These are phyloP conservation scores for Elachura formosa DNA, from an alignment of 2,113 vertebrate genomes.

Conservation along the genomic window DNA sequence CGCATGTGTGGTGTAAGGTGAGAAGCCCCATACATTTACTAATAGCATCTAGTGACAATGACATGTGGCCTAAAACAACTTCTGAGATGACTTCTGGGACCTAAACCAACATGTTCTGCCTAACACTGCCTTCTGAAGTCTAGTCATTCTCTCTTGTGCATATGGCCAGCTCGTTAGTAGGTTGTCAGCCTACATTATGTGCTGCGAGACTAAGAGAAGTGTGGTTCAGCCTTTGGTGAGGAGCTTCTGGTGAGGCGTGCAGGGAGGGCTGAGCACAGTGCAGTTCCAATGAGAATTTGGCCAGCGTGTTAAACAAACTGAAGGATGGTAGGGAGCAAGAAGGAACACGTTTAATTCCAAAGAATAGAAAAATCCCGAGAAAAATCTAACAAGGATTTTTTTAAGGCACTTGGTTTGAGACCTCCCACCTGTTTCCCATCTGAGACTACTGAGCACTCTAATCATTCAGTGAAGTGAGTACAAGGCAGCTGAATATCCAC, in stretches of 20 bases:
- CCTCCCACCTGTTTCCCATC: not conserved
- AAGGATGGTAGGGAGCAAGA: not conserved
- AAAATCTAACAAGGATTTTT: not conserved
- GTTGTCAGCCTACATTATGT: slow-evolving; percentile 52
- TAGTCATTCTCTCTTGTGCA: slow-evolving; percentile 35
- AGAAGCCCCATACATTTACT: not conserved
- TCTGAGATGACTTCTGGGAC: not conserved
- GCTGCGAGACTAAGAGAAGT: slow-evolving; percentile 32
- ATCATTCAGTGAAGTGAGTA: not conserved
- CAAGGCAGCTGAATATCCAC: not conserved
- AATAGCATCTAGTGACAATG: not conserved
- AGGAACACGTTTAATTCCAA: not conserved
- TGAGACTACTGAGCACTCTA: not conserved
- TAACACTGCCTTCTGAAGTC: not conserved
- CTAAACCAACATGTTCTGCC: slow-evolving; percentile 17
- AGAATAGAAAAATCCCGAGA: not conserved
- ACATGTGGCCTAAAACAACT: not conserved
- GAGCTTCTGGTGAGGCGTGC: not conserved
- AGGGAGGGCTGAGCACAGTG: not conserved
- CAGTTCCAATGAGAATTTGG: not conserved
- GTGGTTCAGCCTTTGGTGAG: not conserved
- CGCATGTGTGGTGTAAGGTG: not conserved
- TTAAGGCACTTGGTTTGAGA: not conserved
- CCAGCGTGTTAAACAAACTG: not conserved
- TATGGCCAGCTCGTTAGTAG: slow-evolving; percentile 49